Conservation (phyloP, 2,888 invertebrate genomes). For the Noctua fimbriata region DNA sequence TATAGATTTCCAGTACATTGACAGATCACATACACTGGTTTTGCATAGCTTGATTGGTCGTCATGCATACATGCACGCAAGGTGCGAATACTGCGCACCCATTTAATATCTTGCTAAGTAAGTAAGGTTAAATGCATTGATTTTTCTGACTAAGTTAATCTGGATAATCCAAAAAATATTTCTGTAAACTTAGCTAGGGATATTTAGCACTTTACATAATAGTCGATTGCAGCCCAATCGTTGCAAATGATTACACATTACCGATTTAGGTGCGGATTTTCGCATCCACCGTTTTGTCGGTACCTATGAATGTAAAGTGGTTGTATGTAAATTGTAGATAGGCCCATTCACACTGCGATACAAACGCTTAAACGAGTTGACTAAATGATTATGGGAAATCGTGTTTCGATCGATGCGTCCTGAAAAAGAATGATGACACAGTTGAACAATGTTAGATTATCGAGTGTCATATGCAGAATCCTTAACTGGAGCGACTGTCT, state of each 20-base stretch:
- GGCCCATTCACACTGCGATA: background rate
- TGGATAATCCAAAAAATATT: background rate
- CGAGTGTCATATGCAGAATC: background rate
- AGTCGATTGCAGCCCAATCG: constrained; percentile 9
- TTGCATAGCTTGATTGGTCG: too few species aligned
- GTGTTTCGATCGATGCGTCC: background rate
- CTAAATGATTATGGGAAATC: background rate
- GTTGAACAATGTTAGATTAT: background rate
- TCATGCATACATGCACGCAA: too few species aligned
- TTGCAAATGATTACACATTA: constrained; percentile 31
- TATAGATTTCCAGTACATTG: too few species aligned
- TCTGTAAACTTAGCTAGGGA: background rate
- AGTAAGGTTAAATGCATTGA: too few species aligned
- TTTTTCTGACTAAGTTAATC: too few species aligned
- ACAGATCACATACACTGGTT: too few species aligned
- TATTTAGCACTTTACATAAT: constrained; percentile 14
- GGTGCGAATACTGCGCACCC: too few species aligned
- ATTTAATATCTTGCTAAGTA: too few species aligned
- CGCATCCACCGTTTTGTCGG: constrained; percentile 12
- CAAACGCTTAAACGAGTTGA: background rate
- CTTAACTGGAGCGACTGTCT: background rate
- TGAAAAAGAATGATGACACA: background rate
- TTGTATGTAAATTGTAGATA: constrained; percentile 1
- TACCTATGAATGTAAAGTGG: constrained; percentile 29
- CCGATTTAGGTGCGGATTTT: constrained; percentile 7